Evolutionary conservation across 2,888 invertebrate genomes (phyloP).

Genomic region (Microdon myrmicae): DNA sequence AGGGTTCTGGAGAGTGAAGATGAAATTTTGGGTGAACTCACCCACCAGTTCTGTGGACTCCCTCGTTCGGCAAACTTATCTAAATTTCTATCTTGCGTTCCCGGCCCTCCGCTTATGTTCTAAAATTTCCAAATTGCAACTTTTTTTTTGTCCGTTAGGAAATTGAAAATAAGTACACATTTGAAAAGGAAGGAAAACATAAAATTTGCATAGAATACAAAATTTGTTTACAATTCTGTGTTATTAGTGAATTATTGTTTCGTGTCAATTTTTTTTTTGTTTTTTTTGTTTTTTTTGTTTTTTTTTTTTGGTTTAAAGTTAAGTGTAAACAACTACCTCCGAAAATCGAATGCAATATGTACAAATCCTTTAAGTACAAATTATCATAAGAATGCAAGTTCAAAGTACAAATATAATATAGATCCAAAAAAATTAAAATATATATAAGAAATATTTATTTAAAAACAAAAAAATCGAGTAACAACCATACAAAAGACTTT

Average conservation of each 20-base stretch:
- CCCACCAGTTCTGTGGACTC: constrained; percentile 62
- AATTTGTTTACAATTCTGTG: too few relatives aligned
- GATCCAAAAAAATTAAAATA: constrained; percentile 7
- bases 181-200: background rate
- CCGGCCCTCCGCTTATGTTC: constrained; percentile 19
- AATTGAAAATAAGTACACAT: constrained; percentile 9
- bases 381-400: constrained; percentile 43
- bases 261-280: background rate
- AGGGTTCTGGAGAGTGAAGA: constrained; percentile 26
- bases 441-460: constrained; percentile 12
- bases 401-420: too few relatives aligned
- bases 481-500: constrained; percentile 10
- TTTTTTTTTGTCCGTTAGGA: constrained; percentile 13
- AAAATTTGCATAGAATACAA: constrained; percentile 18
- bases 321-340: constrained; percentile 28
- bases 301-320: too few relatives aligned
- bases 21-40: constrained; percentile 59
- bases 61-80: constrained; percentile 53
- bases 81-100: constrained; percentile 35
- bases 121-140: constrained; percentile 5
- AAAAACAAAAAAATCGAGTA: constrained; percentile 18
- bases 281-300: constrained; percentile 3
- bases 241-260: too few relatives aligned
- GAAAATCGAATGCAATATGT: constrained; percentile 30
- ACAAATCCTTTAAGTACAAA: constrained; percentile 50